Conservation (phyloP, 2,797 vertebrate genomes). For the Menidia menidia region DNA sequence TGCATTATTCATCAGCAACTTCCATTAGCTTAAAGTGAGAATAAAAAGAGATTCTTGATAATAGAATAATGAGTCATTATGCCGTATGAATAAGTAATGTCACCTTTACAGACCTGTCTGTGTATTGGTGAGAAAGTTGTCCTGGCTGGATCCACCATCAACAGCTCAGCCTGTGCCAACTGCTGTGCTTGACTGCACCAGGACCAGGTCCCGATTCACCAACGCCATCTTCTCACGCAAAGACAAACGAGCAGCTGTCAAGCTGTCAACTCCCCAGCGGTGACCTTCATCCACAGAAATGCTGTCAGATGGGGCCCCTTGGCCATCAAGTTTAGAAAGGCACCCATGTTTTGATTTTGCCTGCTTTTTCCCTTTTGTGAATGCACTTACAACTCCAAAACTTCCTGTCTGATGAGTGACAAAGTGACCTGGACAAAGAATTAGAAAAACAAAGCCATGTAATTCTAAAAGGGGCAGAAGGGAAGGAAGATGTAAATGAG, state of each 20-base stretch:
- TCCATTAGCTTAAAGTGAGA: conserved; percentile 6
- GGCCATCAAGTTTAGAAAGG: conserved; percentile 52
- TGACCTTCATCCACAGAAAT: conserved; percentile 58
- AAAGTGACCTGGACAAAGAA: conserved; percentile 35
- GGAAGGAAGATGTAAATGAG: conserved; percentile 8
- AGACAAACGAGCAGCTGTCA: conserved; percentile 78
- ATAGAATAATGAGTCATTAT: conserved; percentile 1
- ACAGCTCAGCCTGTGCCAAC: conserved; percentile 64
- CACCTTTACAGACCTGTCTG: conserved; percentile 11
- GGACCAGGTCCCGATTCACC: conserved; percentile 60
- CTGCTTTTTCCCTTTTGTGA: conserved; percentile 46
- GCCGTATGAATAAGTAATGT: conserved; percentile 11
- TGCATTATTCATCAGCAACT: background rate
- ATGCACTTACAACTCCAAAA: conserved; percentile 41
- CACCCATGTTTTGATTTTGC: conserved; percentile 53
- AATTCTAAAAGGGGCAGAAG: conserved; percentile 9
- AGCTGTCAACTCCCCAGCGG: conserved; percentile 55
- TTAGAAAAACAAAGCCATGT: conserved; percentile 27
- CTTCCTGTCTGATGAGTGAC: conserved; percentile 62
- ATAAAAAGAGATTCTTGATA: conserved; percentile 8
- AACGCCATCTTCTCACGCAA: conserved; percentile 78
- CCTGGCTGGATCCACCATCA: conserved; percentile 56
- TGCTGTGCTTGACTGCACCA: conserved; percentile 51
- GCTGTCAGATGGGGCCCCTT: conserved; percentile 51
- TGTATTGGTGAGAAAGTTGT: conserved; percentile 47